Conservation (phyloP, 1,140 invertebrate species). For the Drosophila sp. region DNA sequence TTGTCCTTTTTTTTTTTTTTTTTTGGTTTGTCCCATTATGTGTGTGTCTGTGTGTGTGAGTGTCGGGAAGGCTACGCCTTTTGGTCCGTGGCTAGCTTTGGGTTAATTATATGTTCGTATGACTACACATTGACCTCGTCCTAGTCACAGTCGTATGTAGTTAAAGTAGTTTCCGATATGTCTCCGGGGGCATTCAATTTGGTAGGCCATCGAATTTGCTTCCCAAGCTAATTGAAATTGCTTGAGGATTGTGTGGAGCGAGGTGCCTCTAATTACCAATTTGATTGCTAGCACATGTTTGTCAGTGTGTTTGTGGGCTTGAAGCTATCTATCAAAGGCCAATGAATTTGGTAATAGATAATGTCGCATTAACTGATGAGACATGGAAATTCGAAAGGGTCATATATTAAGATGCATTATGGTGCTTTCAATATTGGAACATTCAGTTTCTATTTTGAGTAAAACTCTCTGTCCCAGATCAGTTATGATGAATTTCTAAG, state of each 20-base stretch:
- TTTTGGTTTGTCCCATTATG: not conserved
- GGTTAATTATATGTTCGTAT: conserved; percentile 18
- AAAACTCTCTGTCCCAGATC: no score
- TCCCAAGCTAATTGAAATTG: conserved; percentile 13
- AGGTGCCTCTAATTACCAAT: conserved; percentile 7
- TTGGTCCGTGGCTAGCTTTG: not conserved
- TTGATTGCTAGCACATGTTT: not conserved
- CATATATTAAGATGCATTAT: not conserved
- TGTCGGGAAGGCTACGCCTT: conserved; percentile 25
- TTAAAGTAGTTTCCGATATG: conserved; percentile 14
- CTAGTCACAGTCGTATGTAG: not conserved
- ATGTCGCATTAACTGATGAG: conserved; percentile 43
- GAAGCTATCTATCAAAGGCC: conserved; percentile 14
- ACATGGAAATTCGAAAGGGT: not conserved
- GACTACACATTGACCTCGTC: conserved; percentile 14
- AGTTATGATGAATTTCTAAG: no score
- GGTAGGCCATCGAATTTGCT: not conserved
- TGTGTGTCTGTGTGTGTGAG: not conserved
- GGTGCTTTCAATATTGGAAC: not conserved
- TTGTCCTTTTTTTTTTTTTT: conserved; percentile 8
- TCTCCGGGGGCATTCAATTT: conserved; percentile 12
- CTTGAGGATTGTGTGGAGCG: not conserved
- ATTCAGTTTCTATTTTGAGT: no score
- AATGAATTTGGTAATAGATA: conserved; percentile 24
- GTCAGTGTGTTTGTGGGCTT: not conserved